Evolutionary conservation across 2,797 vertebrate species (phyloP).

Genomic region (Vespertilio murinus): DNA sequence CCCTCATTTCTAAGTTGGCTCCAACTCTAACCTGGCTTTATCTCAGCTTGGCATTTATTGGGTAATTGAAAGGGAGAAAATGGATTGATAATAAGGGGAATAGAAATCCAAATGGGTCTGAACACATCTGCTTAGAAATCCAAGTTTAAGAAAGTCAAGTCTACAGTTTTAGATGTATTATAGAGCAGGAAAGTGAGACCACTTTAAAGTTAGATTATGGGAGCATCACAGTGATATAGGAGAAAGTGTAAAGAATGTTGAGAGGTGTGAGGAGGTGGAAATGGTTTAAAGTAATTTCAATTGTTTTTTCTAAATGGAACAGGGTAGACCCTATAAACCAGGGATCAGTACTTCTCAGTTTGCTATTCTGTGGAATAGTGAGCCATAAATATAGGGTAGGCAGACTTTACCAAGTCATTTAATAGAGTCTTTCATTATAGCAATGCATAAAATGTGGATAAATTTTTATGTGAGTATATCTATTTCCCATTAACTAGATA

Average conservation of each 20-base stretch:
- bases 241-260: not conserved
- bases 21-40: not conserved
- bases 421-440: constrained; percentile 10
- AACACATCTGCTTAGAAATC: constrained; percentile 4
- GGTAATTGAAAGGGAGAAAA: not conserved
- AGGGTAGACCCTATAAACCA: not conserved
- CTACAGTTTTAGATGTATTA: not conserved
- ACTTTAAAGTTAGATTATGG: not conserved
- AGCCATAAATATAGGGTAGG: not conserved
- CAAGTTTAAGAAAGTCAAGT: not conserved
- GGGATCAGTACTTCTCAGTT: not conserved
- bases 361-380: not conserved
- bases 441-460: not conserved
- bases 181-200: not conserved
- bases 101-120: not conserved
- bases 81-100: not conserved
- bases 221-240: not conserved
- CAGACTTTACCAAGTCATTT: not conserved
- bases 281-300: not conserved
- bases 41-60: not conserved
- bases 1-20: not conserved
- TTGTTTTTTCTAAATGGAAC: not conserved
- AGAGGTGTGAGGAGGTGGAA: not conserved
- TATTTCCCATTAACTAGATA: not conserved
- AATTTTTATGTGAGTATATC: not conserved